Conservation (phyloP, 2,888 invertebrate genomes). For the Cheilosia pagana region DNA sequence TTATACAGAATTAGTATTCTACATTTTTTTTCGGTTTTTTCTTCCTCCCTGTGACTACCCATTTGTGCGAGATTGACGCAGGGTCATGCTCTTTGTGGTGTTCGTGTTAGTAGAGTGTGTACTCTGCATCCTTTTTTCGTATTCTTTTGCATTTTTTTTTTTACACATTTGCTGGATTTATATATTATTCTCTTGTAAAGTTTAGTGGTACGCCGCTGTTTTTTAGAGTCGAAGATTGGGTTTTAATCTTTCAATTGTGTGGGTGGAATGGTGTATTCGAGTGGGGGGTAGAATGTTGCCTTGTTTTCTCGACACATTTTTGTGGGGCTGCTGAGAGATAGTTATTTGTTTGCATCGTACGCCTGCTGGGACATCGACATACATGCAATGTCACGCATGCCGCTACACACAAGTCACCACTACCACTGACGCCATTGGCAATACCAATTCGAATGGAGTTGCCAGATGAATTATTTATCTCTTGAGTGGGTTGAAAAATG, state of each 20-base stretch:
- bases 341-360: constrained; percentile 53
- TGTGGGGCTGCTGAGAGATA: constrained; percentile 12
- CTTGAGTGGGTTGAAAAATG: constrained; percentile 9
- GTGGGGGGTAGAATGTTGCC: neutral
- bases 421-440: constrained; percentile 51
- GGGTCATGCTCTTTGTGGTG: constrained; percentile 72
- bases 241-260: constrained; percentile 3
- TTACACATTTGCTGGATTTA: constrained; percentile 51
- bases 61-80: constrained; percentile 60
- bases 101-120: constrained; percentile 65
- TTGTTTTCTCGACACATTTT: constrained; percentile 4
- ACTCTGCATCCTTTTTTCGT: constrained; percentile 59
- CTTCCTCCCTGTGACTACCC: constrained; percentile 21
- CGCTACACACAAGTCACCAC: constrained; percentile 66
- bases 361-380: constrained; percentile 66
- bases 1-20: neutral
- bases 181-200: constrained; percentile 31
- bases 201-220: constrained; percentile 35
- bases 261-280: neutral
- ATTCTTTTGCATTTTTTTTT: constrained; percentile 26
- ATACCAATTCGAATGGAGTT: constrained; percentile 54
- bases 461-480: constrained; percentile 50
- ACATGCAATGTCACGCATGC: constrained; percentile 76
- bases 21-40: constrained; percentile 5
- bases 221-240: neutral